Percentiles rank a stretch among this genome's conserved stretches.
Evolutionary conservation across 2,113 vertebrate species (phyloP).

Genomic region (Dasyprocta punctata): DNA sequence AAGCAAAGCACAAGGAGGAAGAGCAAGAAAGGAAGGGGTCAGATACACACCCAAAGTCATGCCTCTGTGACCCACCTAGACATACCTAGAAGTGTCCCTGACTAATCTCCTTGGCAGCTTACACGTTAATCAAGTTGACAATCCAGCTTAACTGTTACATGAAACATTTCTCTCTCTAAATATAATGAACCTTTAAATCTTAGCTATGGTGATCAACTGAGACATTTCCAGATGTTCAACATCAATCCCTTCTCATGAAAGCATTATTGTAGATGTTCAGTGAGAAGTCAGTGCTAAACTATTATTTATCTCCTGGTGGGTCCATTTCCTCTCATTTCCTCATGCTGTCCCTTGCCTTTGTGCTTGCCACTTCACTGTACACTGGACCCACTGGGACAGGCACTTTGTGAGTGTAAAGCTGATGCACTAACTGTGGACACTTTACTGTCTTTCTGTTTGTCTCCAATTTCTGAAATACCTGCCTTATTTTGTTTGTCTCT

Average conservation of each 20-base stretch:
- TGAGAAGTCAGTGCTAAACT: not conserved
- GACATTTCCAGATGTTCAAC: not conserved
- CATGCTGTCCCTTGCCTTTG: too few species aligned
- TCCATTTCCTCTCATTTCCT: not conserved
- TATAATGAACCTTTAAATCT: not conserved
- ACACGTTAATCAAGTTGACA: not conserved
- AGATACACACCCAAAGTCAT: not conserved
- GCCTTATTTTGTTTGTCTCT: not conserved
- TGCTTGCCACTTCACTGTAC: rapidly evolving
- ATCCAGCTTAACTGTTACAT: not conserved
- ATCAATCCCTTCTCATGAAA: not conserved
- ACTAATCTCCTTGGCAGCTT: not conserved
- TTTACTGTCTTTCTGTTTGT: not conserved
- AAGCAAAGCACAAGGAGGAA: not conserved
- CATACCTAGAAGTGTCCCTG: not conserved
- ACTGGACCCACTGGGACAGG: not conserved
- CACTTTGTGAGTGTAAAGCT: not conserved
- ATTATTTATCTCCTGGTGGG: not conserved
- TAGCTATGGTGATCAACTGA: not conserved
- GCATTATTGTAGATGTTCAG: not conserved
- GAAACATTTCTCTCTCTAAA: not conserved
- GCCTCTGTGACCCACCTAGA: not conserved
- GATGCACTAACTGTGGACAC: not conserved
- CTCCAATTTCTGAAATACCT: not conserved
- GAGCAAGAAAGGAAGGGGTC: not conserved